A percentile compares a stretch with the other conserved stretches of the same genome.
Conservation (phyloP, 2,797 vertebrate genomes). For the Jordanella pulchra region DNA sequence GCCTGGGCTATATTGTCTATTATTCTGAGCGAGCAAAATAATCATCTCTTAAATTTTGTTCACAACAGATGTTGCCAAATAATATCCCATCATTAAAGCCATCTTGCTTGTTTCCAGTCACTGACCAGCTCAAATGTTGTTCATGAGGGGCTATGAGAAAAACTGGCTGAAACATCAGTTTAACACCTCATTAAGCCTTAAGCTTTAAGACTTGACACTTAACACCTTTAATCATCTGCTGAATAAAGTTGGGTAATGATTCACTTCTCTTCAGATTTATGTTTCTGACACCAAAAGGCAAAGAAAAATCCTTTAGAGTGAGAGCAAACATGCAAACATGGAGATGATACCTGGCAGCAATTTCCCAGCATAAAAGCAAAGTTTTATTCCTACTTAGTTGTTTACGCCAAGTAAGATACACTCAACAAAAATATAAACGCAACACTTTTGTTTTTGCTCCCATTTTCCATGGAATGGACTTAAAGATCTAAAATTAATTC, state of each 20-base stretch:
- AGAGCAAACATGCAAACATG: neutral
- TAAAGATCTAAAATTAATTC: too few relatives aligned
- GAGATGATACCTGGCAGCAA: neutral
- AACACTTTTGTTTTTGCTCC: too few relatives aligned
- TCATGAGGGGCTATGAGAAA: constrained; percentile 32
- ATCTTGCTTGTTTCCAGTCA: constrained; percentile 37
- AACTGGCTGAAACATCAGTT: constrained; percentile 28
- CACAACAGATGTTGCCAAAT: constrained; percentile 42
- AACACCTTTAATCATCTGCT: constrained; percentile 15
- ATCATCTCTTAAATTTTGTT: constrained; percentile 55
- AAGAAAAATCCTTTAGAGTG: neutral
- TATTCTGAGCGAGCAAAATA: constrained; percentile 31
- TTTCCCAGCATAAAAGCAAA: neutral
- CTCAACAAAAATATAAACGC: too few relatives aligned
- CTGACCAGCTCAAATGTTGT: constrained; percentile 40
- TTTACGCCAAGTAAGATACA: too few relatives aligned
- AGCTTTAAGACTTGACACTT: constrained; percentile 23
- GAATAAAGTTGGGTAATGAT: constrained; percentile 26
- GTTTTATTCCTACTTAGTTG: neutral
- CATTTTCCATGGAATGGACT: too few relatives aligned
- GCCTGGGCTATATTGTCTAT: constrained; percentile 30
- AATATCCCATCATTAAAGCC: constrained; percentile 51
- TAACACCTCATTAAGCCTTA: constrained; percentile 50
- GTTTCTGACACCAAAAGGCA: neutral
- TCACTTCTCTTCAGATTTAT: constrained; percentile 14